A percentile compares a stretch with the other conserved stretches of the same genome.
phyloP scores from a whole-genome alignment of 2,888 invertebrate genomes.

The Pimpla rufipes region DNA sequence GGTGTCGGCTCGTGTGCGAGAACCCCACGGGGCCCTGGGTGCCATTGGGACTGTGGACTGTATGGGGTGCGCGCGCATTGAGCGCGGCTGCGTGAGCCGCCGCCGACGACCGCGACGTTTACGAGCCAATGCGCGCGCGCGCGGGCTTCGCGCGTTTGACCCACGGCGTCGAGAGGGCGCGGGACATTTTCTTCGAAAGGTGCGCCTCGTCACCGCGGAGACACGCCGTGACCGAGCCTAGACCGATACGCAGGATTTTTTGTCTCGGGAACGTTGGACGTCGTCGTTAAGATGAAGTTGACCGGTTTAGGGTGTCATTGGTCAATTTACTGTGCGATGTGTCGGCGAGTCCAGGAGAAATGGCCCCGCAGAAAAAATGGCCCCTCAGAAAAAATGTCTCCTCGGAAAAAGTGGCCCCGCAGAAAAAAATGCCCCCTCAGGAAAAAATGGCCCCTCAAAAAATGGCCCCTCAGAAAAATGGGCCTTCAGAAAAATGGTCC shows the following conservation, averaged over 20 bases:
- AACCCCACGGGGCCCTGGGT: conserved; percentile 21
- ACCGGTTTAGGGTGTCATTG: not conserved
- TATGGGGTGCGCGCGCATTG: no score
- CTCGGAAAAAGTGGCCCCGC: no score
- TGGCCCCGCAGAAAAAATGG: no score
- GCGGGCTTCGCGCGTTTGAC: conserved; percentile 74
- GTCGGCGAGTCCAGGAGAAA: no score
- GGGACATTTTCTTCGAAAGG: conserved; percentile 59
- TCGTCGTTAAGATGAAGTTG: conserved; percentile 2
- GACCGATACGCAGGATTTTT: conserved; percentile 6
- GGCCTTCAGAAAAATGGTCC: no score
- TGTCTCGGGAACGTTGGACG: not conserved
- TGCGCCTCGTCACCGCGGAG: conserved; percentile 21
- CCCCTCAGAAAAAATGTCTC: no score
- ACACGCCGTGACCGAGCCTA: not conserved
- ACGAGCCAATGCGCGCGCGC: conserved; percentile 75
- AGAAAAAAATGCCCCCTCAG: not conserved
- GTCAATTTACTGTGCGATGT: not conserved
- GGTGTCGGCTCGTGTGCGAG: conserved; percentile 26
- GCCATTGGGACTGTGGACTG: no score
- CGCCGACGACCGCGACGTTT: conserved; percentile 70
- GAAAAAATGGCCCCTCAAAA: not conserved
- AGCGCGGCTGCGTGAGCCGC: no score
- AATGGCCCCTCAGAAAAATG: no score
- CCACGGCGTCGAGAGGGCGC: conserved; percentile 68